These are phyloP conservation scores for Beroe forskalii DNA, from an alignment of 37 sponge, comb jelly and placozoan species.

Conservation along the genomic window DNA sequence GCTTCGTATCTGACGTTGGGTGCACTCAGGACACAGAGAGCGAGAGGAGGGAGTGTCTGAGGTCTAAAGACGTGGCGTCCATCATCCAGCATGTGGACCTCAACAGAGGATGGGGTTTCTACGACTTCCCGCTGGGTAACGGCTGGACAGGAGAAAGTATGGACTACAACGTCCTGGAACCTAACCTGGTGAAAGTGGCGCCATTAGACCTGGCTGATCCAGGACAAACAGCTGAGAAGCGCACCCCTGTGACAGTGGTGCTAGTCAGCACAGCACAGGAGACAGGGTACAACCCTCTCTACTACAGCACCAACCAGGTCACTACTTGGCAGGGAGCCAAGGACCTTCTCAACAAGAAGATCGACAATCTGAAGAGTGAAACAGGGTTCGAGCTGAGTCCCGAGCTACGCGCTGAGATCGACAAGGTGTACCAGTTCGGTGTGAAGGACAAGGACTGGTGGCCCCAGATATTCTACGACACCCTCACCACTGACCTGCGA, in stretches of 20 bases:
- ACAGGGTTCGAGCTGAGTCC: neutral
- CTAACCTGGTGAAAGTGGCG: neutral
- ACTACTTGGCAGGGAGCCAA: neutral
- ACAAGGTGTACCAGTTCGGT: slow-evolving; percentile 7
- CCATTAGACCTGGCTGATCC: neutral
- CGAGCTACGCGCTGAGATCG: neutral
- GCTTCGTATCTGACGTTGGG: slow-evolving; percentile 47
- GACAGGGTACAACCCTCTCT: slow-evolving; percentile 40
- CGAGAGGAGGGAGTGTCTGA: slow-evolving; percentile 35
- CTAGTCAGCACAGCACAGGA: slow-evolving; percentile 41
- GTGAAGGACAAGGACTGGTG: neutral
- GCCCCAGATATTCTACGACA: slow-evolving; percentile 60
- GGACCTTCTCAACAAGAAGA: neutral
- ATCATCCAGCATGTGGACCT: slow-evolving; percentile 34
- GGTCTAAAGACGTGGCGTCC: neutral
- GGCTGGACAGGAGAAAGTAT: slow-evolving; percentile 12
- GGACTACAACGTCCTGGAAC: slow-evolving; percentile 58
- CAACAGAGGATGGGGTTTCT: slow-evolving; percentile 64
- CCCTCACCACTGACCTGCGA: slow-evolving; percentile 27
- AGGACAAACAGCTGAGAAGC: neutral
- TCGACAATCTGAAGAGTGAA: neutral
- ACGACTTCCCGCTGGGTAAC: slow-evolving; percentile 18
- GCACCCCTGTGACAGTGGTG: neutral
- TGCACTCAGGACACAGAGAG: slow-evolving; percentile 18
- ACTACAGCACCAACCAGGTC: neutral